Evolutionary conservation across 2,797 vertebrate genomes (phyloP).

Genomic region (Arctocebus calabarensis): DNA sequence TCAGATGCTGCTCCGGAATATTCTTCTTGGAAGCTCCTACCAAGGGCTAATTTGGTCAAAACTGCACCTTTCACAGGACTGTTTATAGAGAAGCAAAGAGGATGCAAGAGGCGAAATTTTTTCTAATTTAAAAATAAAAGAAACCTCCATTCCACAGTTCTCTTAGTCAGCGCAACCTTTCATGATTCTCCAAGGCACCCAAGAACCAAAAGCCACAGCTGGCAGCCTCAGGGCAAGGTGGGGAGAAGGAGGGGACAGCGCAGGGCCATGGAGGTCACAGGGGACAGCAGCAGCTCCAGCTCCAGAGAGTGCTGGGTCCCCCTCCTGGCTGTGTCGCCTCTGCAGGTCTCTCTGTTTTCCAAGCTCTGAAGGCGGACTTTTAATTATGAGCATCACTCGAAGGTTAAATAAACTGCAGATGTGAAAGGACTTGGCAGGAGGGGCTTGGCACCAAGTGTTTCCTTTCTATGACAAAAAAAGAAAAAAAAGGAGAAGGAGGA

Average conservation of each 20-base stretch:
- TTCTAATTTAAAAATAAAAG: conserved; percentile 42
- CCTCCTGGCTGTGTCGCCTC: neutral
- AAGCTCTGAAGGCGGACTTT: conserved; percentile 9
- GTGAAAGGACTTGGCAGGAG: neutral
- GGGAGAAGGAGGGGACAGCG: neutral
- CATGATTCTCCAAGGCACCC: neutral
- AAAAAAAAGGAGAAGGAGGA: neutral
- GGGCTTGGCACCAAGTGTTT: neutral
- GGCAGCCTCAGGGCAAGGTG: neutral
- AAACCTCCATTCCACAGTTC: conserved; percentile 11
- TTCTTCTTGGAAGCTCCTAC: conserved; percentile 56
- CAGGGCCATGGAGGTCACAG: accelerated
- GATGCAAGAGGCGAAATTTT: neutral
- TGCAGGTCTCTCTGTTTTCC: neutral
- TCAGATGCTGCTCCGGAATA: conserved; percentile 67
- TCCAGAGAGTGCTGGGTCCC: no score
- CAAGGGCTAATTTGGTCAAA: conserved; percentile 45
- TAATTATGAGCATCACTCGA: neutral
- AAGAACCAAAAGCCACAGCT: neutral
- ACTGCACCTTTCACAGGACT: conserved; percentile 26
- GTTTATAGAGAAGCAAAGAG: conserved; percentile 56
- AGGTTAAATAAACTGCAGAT: neutral
- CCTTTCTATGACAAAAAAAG: conserved; percentile 22
- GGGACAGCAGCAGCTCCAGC: neutral
- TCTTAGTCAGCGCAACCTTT: neutral